These are phyloP conservation scores for Euwallacea similis DNA, from an alignment of 1,140 invertebrate species.

Conservation along the genomic window DNA sequence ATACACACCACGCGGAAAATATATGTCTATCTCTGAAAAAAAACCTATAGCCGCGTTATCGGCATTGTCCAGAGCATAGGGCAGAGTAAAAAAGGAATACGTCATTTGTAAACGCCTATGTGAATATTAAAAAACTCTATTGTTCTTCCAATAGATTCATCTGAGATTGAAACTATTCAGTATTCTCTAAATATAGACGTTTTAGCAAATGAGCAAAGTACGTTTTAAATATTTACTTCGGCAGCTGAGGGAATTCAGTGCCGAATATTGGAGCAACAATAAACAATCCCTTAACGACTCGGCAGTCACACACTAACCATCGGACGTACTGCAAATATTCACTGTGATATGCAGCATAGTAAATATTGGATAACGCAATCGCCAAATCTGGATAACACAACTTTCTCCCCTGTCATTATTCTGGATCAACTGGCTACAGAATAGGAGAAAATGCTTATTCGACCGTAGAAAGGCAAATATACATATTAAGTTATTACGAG, in stretches of 20 bases:
- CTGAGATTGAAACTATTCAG: too few relatives aligned
- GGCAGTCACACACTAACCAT: background rate
- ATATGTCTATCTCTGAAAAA: too few relatives aligned
- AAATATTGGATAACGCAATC: constrained; percentile 3
- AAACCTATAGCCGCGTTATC: background rate
- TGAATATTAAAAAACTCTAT: constrained; percentile 1
- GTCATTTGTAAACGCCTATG: background rate
- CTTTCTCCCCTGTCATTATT: constrained; percentile 2
- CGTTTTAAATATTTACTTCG: too few relatives aligned
- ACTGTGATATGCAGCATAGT: background rate
- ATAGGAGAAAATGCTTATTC: background rate
- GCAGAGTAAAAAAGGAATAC: background rate
- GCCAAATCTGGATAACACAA: background rate
- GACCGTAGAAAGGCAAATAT: background rate
- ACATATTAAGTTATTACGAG: background rate
- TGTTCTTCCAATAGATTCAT: too few relatives aligned
- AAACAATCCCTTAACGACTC: background rate
- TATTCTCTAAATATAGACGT: too few relatives aligned
- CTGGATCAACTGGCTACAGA: constrained; percentile 3
- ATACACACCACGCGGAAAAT: too few relatives aligned
- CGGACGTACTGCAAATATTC: background rate
- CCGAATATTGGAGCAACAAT: background rate
- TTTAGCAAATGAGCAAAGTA: too few relatives aligned
- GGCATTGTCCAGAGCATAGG: background rate
- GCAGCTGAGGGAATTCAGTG: too few relatives aligned